Conservation (phyloP, 92 coral and sea anemone genomes). For the Epizoanthus stellaris region DNA sequence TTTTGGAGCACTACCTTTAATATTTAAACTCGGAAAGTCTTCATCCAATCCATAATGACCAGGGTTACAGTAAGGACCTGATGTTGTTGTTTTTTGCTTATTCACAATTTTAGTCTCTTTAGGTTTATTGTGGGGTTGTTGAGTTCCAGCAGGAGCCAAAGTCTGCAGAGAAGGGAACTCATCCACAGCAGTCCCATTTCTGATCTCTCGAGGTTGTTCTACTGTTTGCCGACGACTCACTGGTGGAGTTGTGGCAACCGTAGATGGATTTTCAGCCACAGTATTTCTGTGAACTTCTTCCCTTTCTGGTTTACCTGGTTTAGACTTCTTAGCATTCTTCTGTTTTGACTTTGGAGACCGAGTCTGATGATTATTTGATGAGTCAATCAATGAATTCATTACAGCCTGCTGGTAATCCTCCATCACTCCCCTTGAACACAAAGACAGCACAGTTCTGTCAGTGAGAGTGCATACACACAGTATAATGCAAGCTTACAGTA, state of each 20-base stretch:
- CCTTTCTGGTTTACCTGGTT: background rate
- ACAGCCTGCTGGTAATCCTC: conserved; percentile 34
- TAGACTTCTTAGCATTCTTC: background rate
- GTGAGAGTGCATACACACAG: background rate
- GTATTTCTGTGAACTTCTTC: background rate
- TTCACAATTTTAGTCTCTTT: background rate
- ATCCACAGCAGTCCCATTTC: conserved; percentile 3
- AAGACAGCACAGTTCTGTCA: background rate
- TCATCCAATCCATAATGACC: conserved; percentile 1
- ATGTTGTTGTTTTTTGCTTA: background rate
- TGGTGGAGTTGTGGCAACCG: background rate
- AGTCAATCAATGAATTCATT: conserved; percentile 19
- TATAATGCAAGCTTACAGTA: too few species aligned
- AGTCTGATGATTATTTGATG: background rate
- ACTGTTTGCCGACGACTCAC: background rate
- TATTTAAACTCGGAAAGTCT: conserved; percentile 30
- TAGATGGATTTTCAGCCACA: background rate
- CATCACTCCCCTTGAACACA: conserved; percentile 14
- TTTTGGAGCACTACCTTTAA: background rate
- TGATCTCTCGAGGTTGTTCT: background rate
- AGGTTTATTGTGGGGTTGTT: conserved; percentile 1
- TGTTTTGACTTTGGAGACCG: conserved; percentile 39
- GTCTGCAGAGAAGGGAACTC: conserved; percentile 31
- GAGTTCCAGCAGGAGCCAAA: conserved; percentile 12
- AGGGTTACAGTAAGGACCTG: conserved; percentile 9